Evolutionary conservation across 2,797 vertebrate genomes (phyloP), one percentile per base, ranked within the genome.

Genomic region (Pseudomugil gertrudae): DNA sequence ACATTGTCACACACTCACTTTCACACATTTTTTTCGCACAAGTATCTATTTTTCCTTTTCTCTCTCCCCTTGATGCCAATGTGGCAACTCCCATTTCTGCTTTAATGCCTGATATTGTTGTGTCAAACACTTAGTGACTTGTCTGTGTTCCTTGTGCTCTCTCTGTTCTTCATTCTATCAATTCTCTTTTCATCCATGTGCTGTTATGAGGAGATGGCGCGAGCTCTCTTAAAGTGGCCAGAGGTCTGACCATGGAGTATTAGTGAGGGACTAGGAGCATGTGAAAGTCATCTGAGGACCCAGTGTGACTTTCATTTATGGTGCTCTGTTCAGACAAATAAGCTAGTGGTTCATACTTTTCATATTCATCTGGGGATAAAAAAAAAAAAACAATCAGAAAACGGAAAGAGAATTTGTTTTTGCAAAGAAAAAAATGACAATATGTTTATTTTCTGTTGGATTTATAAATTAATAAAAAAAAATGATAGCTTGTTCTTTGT

Each of bases 251-350:
- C 47, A 58, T 68, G 17, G 45, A 78, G 66, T 75, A 71, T 84
- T 82, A 77, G 72, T 79, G 66, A 76, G 69, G 57, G 61, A 57
- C 65, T 29, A 6, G 66, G 75, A 88, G 77, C 91, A 92, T 92
- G 89, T 92, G 90, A 92, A 90, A 87, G 85, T 88, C 87, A 90
- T 92, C 87, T 90, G 75, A 84, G 45, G 63, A 29, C 35, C 57
- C 87, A 87, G 84, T 64, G 81, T 88, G 90, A 92, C 81, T 88
- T 84, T 89, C 79, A 90, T 91, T 88, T 85, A 51, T 55, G 58
- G 33, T 3, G 48, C 65, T 85, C 57, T 59, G 61, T 74, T 76
- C 67, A 21, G 63, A n/a, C n/a, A 29, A 72, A 32, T 38, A 57
- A 76, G 59, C 69, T 70, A 74, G 56, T 35, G 45, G 67, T 67